These are phyloP conservation scores for Diacarnus erythraeanus DNA, from an alignment of 37 sponge, comb jelly and placozoan genomes.

Conservation along the genomic window DNA sequence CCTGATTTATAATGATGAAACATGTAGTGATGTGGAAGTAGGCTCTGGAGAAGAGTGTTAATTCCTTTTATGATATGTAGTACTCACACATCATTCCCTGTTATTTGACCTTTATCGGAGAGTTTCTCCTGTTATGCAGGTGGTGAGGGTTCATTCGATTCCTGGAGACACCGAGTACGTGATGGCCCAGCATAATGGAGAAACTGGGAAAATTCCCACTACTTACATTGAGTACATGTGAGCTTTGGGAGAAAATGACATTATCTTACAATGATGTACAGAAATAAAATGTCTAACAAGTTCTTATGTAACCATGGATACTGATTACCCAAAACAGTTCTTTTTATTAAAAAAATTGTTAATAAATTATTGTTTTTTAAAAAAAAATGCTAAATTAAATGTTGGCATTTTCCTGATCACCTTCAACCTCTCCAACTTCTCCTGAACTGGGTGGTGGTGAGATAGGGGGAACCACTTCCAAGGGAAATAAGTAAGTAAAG, in stretches of 20 bases:
- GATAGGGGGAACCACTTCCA: background rate
- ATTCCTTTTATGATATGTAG: no score
- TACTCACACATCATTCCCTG: no score
- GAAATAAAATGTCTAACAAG: background rate
- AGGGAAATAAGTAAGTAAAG: background rate
- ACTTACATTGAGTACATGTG: slow-evolving; percentile 64
- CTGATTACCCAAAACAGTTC: background rate
- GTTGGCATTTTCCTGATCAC: background rate
- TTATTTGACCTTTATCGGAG: background rate
- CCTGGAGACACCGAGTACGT: slow-evolving; percentile 55
- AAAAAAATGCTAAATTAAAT: no score
- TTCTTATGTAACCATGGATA: background rate
- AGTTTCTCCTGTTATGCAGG: slow-evolving; percentile 8
- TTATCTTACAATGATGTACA: background rate
- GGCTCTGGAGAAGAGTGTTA: no score
- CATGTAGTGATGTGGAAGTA: no score
- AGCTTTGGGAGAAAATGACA: no score
- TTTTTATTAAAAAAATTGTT: background rate
- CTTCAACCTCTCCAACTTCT: background rate
- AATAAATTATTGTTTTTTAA: background rate
- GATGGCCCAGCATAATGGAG: slow-evolving; percentile 44
- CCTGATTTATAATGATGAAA: no score
- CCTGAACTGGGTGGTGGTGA: background rate
- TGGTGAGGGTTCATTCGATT: slow-evolving; percentile 38
- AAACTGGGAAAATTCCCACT: slow-evolving; percentile 57